Conservation (phyloP, 2,113 vertebrate genomes). For the Macheiramphus alcinus region DNA sequence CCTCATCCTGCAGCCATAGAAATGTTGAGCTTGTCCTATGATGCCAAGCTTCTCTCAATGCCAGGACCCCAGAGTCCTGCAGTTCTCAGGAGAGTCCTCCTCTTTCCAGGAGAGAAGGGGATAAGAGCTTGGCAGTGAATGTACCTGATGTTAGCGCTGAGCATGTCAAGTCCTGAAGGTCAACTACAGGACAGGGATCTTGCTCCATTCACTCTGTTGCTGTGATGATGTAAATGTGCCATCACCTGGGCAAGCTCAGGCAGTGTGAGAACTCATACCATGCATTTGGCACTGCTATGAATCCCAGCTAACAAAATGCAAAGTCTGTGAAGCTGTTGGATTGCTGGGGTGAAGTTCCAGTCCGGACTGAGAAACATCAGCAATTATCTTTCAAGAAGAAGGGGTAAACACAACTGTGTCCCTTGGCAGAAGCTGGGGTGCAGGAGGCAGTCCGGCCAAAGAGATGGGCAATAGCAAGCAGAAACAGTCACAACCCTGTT, state of each 20-base stretch:
- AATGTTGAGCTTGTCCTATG: rapidly evolving
- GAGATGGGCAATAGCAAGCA: background rate
- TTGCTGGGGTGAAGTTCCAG: background rate
- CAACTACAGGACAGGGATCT: background rate
- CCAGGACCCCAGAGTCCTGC: background rate
- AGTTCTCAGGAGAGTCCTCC: background rate
- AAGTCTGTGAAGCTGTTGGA: background rate
- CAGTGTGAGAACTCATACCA: background rate
- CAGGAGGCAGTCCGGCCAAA: background rate
- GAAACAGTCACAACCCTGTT: background rate
- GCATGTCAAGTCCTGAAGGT: background rate
- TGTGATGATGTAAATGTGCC: background rate
- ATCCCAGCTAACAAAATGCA: background rate
- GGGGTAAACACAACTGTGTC: background rate
- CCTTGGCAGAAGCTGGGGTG: background rate
- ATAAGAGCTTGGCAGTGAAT: background rate
- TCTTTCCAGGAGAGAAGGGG: background rate
- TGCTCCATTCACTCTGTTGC: background rate
- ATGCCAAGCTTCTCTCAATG: background rate
- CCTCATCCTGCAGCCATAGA: background rate
- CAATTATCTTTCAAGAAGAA: background rate
- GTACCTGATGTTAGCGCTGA: background rate
- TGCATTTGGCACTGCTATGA: background rate
- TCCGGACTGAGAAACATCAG: background rate
- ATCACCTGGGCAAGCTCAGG: background rate